phyloP scores from a whole-genome alignment of 2,888 invertebrate species.

The Drosophila putrida region DNA sequence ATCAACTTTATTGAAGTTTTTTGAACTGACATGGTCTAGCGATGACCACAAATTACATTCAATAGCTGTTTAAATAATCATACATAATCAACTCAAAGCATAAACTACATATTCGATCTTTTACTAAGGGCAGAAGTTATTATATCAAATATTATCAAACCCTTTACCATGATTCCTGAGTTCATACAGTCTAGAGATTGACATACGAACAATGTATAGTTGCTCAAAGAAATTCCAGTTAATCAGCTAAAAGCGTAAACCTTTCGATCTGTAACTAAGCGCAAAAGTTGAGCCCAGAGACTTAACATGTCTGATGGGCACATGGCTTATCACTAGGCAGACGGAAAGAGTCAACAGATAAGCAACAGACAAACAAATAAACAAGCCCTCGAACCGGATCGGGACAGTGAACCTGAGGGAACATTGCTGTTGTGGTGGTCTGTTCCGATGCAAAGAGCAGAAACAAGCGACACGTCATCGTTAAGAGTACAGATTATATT shows the following conservation, averaged over 20 bases:
- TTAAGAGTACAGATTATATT: background rate
- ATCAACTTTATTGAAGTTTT: no score
- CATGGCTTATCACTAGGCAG: constrained; percentile 14
- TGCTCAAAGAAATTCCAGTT: background rate
- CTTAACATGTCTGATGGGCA: background rate
- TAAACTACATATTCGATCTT: background rate
- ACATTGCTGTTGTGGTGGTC: constrained; percentile 48
- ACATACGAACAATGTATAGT: background rate
- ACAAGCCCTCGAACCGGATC: constrained; percentile 25
- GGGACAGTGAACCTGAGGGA: constrained; percentile 12
- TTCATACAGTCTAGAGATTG: background rate
- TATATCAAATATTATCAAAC: background rate
- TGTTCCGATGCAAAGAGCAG: constrained; percentile 53
- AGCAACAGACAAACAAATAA: constrained; percentile 26
- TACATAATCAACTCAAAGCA: background rate
- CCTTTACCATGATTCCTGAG: background rate
- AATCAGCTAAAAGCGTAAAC: background rate
- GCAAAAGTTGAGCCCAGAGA: background rate
- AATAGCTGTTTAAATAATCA: no score
- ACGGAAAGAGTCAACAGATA: constrained; percentile 27
- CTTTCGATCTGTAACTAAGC: constrained; percentile 3
- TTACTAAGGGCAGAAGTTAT: background rate
- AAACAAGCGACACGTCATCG: constrained; percentile 51
- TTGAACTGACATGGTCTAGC: no score
- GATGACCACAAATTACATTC: no score